Conservation (phyloP, 2,888 invertebrate genomes). For the Plebejus anna region DNA sequence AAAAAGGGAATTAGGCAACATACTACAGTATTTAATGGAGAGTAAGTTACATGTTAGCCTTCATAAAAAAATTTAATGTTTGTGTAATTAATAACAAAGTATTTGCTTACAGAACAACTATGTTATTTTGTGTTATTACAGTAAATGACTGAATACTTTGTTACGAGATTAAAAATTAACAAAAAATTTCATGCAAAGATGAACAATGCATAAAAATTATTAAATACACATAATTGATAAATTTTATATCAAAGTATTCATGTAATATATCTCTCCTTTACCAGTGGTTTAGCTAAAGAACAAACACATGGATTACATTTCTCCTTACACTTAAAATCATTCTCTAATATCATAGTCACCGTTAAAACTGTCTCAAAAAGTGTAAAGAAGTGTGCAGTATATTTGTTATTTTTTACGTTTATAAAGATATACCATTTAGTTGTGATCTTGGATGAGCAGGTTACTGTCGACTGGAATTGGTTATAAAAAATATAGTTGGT, state of each 20-base stretch:
- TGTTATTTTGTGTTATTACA: constrained; percentile 2
- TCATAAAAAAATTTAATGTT: neutral
- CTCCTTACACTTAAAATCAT: neutral
- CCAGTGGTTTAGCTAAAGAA: neutral
- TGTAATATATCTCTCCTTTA: neutral
- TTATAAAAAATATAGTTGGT: constrained; percentile 30
- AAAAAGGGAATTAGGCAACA: neutral
- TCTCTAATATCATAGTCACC: constrained; percentile 3
- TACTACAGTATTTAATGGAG: neutral
- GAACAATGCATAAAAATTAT: neutral
- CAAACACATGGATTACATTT: neutral
- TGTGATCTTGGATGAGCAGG: constrained; percentile 40
- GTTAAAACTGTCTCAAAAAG: constrained; percentile 58
- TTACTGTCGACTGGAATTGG: constrained; percentile 39
- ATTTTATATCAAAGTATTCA: too few species aligned
- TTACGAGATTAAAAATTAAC: neutral
- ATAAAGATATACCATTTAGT: constrained; percentile 55
- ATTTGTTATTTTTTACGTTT: constrained; percentile 74
- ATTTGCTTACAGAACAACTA: neutral
- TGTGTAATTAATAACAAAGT: too few species aligned
- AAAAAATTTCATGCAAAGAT: neutral
- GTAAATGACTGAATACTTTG: neutral
- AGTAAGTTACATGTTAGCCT: neutral
- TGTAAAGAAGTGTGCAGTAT: constrained; percentile 54
- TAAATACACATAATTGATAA: neutral